Base-by-base conservation (phyloP, 37 sponge, comb jelly and placozoan genomes). In the Ianthella basta region DNA sequence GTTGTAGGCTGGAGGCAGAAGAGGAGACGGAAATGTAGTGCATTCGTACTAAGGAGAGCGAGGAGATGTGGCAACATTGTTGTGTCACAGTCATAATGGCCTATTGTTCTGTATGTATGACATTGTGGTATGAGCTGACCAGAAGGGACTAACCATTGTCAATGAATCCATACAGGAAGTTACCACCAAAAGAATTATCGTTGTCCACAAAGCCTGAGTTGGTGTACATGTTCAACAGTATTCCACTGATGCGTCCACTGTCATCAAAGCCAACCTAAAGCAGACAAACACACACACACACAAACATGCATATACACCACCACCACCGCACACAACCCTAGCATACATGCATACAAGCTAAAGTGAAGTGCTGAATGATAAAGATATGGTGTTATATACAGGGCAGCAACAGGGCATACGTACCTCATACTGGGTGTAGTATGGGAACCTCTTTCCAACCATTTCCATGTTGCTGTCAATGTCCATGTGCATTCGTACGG, bases 381-480 rank as follows among this genome's bases (percentile, higher is more conserved):
- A n/a, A n/a, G n/a, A n/a, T n/a, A n/a, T n/a, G n/a, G n/a, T n/a
- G n/a, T n/a, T n/a, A n/a, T n/a, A n/a, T n/a, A n/a, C n/a, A n/a
- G 50, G 8, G 50, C 50, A 44, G 50, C 50, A 3, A 44, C 50
- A 57, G 37, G 21, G 0, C 16, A 20, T 21, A 60, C 86, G 60
- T 83, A 90, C 94, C 55, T 65, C 32, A 57, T 87, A 93, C 0
- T 86, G 81, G 6, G 87, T 86, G 77, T 85, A 79, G 83, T 82
- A 93, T 15, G 94, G 94, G 19, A 82, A 66, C 25, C 93, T 66
- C 57, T 92, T 92, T 6, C 94, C 94, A 86, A 94, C 57, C 89
- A 88, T 80, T 82, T 87, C 86, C 95, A 94, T 91, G 82, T 94
- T 94, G 3, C 90, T 87, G 41, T 94, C 95, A 38, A 94, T 60